A percentile compares a stretch with the other conserved stretches of the same genome.
These are phyloP conservation scores for Pardalotus punctatus DNA, from an alignment of 2,113 vertebrate genomes.

Conservation along the genomic window DNA sequence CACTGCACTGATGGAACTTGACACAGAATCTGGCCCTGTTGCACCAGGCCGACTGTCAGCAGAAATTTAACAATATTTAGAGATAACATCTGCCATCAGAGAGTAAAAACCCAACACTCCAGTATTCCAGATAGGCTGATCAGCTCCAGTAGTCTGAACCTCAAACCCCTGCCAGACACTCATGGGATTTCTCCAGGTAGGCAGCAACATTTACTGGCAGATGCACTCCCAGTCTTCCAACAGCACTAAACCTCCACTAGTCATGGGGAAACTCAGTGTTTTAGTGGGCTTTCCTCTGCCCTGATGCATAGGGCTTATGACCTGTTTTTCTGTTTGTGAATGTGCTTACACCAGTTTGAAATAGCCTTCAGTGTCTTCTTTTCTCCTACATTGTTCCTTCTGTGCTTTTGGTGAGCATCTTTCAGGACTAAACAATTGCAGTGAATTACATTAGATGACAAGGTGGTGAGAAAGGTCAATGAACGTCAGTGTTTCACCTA, in stretches of 20 bases:
- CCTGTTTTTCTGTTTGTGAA: not conserved
- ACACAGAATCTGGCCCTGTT: not conserved
- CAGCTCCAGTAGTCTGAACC: not conserved
- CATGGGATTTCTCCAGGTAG: accelerated
- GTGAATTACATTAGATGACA: not conserved
- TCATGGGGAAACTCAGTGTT: not conserved
- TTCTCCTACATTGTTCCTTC: not conserved
- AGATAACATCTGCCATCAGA: not conserved
- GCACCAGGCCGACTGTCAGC: not conserved
- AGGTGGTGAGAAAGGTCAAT: not conserved
- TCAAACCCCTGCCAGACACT: not conserved
- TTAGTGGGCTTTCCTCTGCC: not conserved
- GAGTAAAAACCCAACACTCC: not conserved
- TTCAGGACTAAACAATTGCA: not conserved
- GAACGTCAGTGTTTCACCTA: not conserved
- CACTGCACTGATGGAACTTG: not conserved
- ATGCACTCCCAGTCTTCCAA: not conserved
- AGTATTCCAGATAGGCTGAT: not conserved
- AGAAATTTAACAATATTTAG: not conserved
- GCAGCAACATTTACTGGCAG: not conserved
- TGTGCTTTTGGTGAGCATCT: not conserved
- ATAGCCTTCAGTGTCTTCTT: not conserved
- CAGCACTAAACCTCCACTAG: not conserved
- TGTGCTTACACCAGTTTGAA: not conserved
- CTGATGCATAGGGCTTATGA: not conserved